Conservation (phyloP, 2,797 vertebrate genomes). For the Rhinophrynus dorsalis region DNA sequence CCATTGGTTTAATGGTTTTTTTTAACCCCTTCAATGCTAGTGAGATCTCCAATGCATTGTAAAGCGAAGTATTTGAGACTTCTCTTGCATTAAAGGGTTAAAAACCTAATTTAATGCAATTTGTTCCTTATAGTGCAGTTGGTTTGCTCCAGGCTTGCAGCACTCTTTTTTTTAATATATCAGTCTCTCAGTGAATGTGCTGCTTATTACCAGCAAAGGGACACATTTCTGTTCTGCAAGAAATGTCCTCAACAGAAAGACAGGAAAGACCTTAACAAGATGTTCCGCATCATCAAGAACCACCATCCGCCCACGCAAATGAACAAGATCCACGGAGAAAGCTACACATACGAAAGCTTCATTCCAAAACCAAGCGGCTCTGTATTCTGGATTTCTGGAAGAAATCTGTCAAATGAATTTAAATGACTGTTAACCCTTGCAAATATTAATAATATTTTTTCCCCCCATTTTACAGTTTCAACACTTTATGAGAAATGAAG, state of each 20-base stretch:
- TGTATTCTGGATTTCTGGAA: too few species aligned
- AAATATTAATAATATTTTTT: neutral
- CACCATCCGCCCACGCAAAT: conserved; percentile 10
- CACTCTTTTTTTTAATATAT: too few species aligned
- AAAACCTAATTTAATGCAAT: too few species aligned
- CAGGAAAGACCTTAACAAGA: conserved; percentile 4
- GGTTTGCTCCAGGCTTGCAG: too few species aligned
- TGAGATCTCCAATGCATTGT: too few species aligned
- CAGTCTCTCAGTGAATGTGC: neutral
- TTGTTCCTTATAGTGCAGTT: too few species aligned
- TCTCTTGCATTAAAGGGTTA: too few species aligned
- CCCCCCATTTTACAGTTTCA: too few species aligned
- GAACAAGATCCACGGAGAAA: neutral
- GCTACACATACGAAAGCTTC: neutral
- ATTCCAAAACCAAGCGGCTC: neutral
- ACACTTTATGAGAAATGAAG: too few species aligned
- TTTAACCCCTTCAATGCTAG: too few species aligned
- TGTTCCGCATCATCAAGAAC: conserved; percentile 16
- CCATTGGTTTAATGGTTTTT: too few species aligned
- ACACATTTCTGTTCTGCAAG: conserved; percentile 4
- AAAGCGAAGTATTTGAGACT: too few species aligned
- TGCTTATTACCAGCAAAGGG: neutral
- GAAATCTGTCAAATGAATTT: neutral
- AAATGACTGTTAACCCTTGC: neutral
- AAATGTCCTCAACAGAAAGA: neutral